These are phyloP conservation scores for Hemicrepidius hirtus DNA, from an alignment of 2,888 invertebrate genomes.

Conservation along the genomic window DNA sequence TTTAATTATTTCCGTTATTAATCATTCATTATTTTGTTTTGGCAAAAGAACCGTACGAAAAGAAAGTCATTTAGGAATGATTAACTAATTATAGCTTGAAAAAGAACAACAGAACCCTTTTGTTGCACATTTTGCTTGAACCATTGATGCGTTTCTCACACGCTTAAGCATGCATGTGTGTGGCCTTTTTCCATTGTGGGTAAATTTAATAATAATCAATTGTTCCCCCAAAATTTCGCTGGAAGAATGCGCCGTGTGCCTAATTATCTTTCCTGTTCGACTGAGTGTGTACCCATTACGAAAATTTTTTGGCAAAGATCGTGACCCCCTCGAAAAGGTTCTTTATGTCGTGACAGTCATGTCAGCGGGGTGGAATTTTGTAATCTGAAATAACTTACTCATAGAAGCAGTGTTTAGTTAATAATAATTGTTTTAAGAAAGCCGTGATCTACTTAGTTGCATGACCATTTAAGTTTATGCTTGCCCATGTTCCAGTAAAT, in stretches of 20 bases:
- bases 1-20: background rate
- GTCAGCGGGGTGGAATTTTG: conserved; percentile 31
- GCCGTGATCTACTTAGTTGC: conserved; percentile 28
- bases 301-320: conserved; percentile 49
- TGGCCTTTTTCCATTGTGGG: conserved; percentile 38
- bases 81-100: conserved; percentile 10
- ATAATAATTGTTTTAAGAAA: conserved; percentile 33
- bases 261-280: conserved; percentile 52
- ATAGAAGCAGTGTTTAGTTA: conserved; percentile 25
- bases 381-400: conserved; percentile 11
- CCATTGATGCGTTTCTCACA: conserved; percentile 28
- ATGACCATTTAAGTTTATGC: conserved; percentile 27
- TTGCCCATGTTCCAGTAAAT: conserved; percentile 31
- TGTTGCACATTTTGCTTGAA: conserved; percentile 7
- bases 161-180: conserved; percentile 39
- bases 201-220: conserved; percentile 41
- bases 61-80: conserved; percentile 20
- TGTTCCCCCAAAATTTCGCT: conserved; percentile 46
- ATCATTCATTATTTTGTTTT: background rate
- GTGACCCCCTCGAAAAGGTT: conserved; percentile 35
- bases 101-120: conserved; percentile 10
- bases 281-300: conserved; percentile 47
- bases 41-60: background rate
- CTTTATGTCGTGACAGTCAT: conserved; percentile 24
- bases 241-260: conserved; percentile 24